Conservation (phyloP, 2,888 invertebrate genomes). For the Erebia aethiops region DNA sequence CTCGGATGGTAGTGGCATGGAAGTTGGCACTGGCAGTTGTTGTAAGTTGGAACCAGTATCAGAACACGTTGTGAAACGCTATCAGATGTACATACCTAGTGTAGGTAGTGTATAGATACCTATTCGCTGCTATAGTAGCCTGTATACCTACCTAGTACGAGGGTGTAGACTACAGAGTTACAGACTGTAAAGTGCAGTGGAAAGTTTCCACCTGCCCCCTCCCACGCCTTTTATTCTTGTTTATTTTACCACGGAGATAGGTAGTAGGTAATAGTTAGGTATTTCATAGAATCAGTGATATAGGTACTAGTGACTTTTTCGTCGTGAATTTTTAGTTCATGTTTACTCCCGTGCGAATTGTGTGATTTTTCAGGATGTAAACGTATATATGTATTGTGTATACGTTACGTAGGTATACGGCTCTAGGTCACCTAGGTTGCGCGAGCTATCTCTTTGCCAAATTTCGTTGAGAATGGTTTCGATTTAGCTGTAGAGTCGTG, state of each 20-base stretch:
- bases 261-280: not conserved
- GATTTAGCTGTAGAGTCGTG: too few relatives aligned
- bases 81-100: not conserved
- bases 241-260: constrained; percentile 9
- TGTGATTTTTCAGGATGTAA: too few relatives aligned
- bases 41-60: not conserved
- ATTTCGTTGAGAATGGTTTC: too few relatives aligned
- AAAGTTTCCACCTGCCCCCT: constrained; percentile 19
- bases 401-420: too few relatives aligned
- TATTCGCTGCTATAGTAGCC: not conserved
- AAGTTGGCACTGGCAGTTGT: too few relatives aligned
- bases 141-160: too few relatives aligned
- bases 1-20: not conserved
- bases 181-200: constrained; percentile 1
- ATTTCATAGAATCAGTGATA: not conserved
- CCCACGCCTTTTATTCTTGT: constrained; percentile 1
- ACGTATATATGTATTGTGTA: too few relatives aligned
- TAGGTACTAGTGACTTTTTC: too few relatives aligned
- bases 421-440: too few relatives aligned
- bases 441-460: too few relatives aligned
- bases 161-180: not conserved
- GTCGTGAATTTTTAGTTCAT: too few relatives aligned
- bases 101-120: not conserved
- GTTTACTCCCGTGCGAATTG: too few relatives aligned
- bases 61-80: constrained; percentile 18